Conservation (phyloP, 1,140 invertebrate genomes). For the Oryctes rhinoceros region DNA sequence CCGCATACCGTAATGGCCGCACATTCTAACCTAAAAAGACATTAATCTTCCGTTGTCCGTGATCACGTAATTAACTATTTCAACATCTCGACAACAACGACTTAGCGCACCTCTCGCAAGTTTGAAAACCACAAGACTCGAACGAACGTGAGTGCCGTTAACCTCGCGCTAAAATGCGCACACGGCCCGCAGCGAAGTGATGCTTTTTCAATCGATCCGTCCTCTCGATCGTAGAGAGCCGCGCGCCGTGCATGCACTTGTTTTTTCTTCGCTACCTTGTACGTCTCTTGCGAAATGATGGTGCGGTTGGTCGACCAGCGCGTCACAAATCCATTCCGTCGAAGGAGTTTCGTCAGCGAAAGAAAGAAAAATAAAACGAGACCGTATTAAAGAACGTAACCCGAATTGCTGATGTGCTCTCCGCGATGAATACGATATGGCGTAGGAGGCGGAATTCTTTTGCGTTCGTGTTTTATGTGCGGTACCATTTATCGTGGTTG, state of each 20-base stretch:
- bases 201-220: slow-evolving; percentile 4
- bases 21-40: slow-evolving; percentile 11
- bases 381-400: too few species aligned
- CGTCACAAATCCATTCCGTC: background rate
- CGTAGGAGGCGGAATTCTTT: too few species aligned
- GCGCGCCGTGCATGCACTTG: background rate
- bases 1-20: background rate
- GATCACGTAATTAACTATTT: slow-evolving; percentile 11
- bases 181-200: background rate
- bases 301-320: background rate
- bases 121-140: background rate
- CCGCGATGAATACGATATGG: too few species aligned
- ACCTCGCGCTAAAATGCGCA: slow-evolving; percentile 12
- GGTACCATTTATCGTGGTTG: too few species aligned
- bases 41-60: slow-evolving; percentile 3
- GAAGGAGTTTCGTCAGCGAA: too few species aligned
- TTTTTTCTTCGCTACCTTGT: background rate
- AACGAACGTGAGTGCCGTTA: background rate
- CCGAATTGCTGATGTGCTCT: too few species aligned
- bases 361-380: too few species aligned
- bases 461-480: too few species aligned
- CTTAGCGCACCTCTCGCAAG: slow-evolving; percentile 7
- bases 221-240: too few species aligned
- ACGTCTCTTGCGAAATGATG: background rate
- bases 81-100: slow-evolving; percentile 4